These are phyloP conservation scores for Cremastobaeus sp. DNA, from an alignment of 2,888 invertebrate species.

Conservation along the genomic window DNA sequence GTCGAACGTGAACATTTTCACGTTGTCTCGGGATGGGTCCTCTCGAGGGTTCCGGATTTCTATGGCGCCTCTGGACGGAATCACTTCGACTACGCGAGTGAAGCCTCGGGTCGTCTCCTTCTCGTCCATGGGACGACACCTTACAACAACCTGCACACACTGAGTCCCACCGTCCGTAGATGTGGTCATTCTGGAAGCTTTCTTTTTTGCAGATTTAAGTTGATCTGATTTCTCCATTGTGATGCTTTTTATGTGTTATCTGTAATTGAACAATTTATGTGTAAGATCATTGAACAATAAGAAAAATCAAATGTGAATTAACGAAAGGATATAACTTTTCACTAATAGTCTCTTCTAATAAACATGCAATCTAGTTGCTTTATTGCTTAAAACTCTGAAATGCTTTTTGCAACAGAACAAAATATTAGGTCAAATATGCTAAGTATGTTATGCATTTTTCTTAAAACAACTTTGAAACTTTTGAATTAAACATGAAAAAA, in stretches of 20 bases:
- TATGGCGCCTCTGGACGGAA: constrained; percentile 91
- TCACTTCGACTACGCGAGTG: constrained; percentile 89
- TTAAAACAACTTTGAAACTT: no score
- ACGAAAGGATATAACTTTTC: not conserved
- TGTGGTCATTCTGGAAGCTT: constrained; percentile 60
- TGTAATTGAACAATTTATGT: not conserved
- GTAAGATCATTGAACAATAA: not conserved
- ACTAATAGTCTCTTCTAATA: no score
- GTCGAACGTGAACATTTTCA: constrained; percentile 98
- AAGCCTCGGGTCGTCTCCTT: constrained; percentile 89
- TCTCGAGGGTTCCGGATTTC: constrained; percentile 92
- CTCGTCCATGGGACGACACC: constrained; percentile 96
- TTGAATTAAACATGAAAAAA: no score
- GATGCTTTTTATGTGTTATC: not conserved
- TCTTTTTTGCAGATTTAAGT: constrained; percentile 65
- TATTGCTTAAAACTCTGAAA: no score
- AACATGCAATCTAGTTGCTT: no score
- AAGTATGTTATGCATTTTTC: no score
- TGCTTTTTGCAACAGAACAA: no score
- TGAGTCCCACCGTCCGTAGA: constrained; percentile 77
- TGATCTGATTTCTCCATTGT: constrained; percentile 68
- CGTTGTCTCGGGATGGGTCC: constrained; percentile 83
- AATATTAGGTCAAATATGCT: no score
- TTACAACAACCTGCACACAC: constrained; percentile 96
- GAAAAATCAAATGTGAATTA: not conserved